These are phyloP conservation scores for Ophioninae sp. DNA, from an alignment of 2,888 invertebrate genomes.

Conservation along the genomic window DNA sequence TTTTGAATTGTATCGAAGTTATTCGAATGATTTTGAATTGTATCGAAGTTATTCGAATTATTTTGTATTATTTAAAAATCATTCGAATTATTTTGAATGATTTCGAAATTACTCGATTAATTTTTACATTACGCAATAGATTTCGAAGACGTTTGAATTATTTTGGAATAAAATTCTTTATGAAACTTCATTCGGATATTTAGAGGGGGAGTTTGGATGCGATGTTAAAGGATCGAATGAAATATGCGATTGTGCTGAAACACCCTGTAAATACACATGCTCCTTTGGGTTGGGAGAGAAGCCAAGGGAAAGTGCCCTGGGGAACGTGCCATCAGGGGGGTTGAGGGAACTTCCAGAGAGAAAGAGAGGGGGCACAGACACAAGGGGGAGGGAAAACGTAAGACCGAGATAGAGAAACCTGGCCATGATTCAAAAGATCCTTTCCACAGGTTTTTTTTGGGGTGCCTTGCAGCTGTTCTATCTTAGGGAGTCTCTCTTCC, in stretches of 20 bases:
- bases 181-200: not conserved
- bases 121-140: too few species aligned
- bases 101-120: too few species aligned
- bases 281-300: slow-evolving; percentile 30
- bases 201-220: not conserved
- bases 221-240: not conserved
- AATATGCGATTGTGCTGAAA: not conserved
- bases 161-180: not conserved
- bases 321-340: slow-evolving; percentile 46
- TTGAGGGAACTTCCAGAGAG: slow-evolving; percentile 23
- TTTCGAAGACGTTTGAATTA: not conserved
- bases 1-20: too few species aligned
- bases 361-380: slow-evolving; percentile 35
- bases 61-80: too few species aligned
- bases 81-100: too few species aligned
- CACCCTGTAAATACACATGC: slow-evolving; percentile 10
- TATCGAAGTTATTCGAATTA: too few species aligned
- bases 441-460: slow-evolving; percentile 63
- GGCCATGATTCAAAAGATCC: slow-evolving; percentile 70
- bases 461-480: slow-evolving; percentile 67
- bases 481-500: slow-evolving; percentile 54
- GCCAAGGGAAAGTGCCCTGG: slow-evolving; percentile 48
- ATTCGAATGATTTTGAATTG: too few species aligned
- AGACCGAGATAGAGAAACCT: slow-evolving; percentile 61
- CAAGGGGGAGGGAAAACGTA: slow-evolving; percentile 56